phyloP scores from a whole-genome alignment of 2,113 vertebrate species.

The Pantherophis guttatus region DNA sequence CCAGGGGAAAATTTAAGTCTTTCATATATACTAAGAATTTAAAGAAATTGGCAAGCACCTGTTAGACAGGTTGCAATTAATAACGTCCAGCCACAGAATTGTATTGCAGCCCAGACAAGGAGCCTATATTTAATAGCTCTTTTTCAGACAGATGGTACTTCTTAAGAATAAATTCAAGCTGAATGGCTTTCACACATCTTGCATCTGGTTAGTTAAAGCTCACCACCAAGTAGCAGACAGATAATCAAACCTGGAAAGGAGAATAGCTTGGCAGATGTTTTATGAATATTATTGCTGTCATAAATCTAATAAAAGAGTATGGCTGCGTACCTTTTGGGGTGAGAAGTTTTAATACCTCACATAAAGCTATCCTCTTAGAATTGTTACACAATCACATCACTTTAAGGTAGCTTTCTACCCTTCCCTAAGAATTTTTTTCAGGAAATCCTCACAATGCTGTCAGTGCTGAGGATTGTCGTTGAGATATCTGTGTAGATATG shows the following conservation, averaged over 20 bases:
- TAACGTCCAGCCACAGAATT: constrained; percentile 49
- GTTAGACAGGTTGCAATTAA: constrained; percentile 66
- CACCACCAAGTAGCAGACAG: constrained; percentile 50
- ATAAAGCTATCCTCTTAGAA: background rate
- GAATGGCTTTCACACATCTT: constrained; percentile 59
- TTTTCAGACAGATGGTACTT: constrained; percentile 55
- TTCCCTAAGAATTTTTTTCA: constrained; percentile 10
- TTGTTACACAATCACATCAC: background rate
- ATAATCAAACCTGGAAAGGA: constrained; percentile 60
- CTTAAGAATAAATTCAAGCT: constrained; percentile 58
- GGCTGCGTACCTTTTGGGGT: constrained; percentile 9
- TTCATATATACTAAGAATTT: constrained; percentile 44
- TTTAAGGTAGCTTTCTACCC: background rate
- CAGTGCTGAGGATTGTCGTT: background rate
- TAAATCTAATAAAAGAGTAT: constrained; percentile 51
- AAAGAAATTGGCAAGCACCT: constrained; percentile 62
- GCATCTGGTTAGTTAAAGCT: constrained; percentile 57
- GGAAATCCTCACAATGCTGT: background rate
- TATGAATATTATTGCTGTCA: constrained; percentile 40
- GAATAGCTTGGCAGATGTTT: constrained; percentile 60
- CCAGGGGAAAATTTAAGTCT: constrained; percentile 51
- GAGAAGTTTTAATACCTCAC: background rate
- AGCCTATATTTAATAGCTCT: constrained; percentile 59
- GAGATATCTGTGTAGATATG: background rate
- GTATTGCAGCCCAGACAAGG: constrained; percentile 55